Evolutionary conservation across 1,140 invertebrate species (phyloP), one percentile per base, ranked within the genome.

Genomic region (Dryas iulia): DNA sequence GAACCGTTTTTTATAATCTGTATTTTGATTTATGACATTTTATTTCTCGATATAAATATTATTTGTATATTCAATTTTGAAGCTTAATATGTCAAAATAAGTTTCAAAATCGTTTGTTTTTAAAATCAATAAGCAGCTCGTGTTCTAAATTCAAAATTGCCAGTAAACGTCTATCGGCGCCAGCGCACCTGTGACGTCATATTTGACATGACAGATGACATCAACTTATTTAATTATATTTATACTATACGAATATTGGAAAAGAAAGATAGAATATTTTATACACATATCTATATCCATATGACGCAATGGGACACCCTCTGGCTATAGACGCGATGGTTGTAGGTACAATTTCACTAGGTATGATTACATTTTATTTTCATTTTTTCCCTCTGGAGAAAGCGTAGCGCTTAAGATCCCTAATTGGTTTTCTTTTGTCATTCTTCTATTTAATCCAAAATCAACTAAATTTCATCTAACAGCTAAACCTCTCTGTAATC

Each of bases 131-230:
- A 66, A 71, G 18, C 33, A 61, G 53, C 58, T 71, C 67, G 11
- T 54, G 68, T 71, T 82, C 73, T 74, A 77, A 74, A 73, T 82
- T 79, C 64, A 69, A 82, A 83, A 82, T 83, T 82, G 64, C 76
- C 76, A 71, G 70, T 73, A 68, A 78, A 78, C 76, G 69, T 74
- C 71, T 65, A 67, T n/a, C 76, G 52, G 82, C 85, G 82, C 82
- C 78, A 66, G 80, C 74, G 77, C 81, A 82, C 60, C 75, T 80
- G 81, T 82, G 78, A 83, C 68, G 76, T 81, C 81, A 80, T 66
- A 56, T 52, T 47, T 10, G 35, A 33, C 61, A 64, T 74, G 71
- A 77, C 78, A 79, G 76, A 69, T 76, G 74, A 76, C 70, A 72
- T 62, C 62, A 63, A 31, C 7, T 47, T 21, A 21, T 47, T 54